Conservation (phyloP, 1,140 invertebrate genomes). For the Vollenhovia emeryi region DNA sequence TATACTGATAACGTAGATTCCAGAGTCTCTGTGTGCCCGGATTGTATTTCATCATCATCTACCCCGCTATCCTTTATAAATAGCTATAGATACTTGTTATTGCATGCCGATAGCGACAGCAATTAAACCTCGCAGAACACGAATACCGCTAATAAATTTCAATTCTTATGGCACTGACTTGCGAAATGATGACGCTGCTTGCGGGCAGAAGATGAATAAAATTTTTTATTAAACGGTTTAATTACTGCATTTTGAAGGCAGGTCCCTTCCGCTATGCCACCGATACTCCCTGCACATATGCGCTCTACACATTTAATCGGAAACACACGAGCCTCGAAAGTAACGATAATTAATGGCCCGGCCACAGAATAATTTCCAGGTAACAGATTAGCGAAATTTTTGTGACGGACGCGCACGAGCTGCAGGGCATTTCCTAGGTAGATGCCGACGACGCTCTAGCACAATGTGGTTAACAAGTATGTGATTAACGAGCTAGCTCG, state of each 20-base stretch:
- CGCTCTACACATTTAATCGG: background rate
- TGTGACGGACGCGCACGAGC: slow-evolving; percentile 40
- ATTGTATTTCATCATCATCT: slow-evolving; percentile 36
- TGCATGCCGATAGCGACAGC: background rate
- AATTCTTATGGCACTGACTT: background rate
- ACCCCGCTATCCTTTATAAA: slow-evolving; percentile 1
- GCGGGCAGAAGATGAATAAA: background rate
- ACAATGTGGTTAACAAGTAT: slow-evolving; percentile 67
- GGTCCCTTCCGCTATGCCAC: background rate
- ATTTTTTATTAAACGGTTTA: slow-evolving; percentile 11
- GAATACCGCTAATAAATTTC: slow-evolving; percentile 11
- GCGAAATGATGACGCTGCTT: background rate
- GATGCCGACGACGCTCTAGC: slow-evolving; percentile 38
- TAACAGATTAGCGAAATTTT: slow-evolving; percentile 56
- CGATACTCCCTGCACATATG: background rate
- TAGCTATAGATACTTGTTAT: slow-evolving; percentile 10
- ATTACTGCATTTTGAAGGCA: background rate
- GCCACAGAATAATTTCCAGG: slow-evolving; percentile 28
- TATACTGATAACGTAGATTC: slow-evolving; percentile 36
- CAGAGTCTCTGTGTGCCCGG: background rate
- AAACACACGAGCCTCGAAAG: background rate
- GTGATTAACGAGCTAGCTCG: slow-evolving; percentile 66
- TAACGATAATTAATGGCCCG: slow-evolving; percentile 43
- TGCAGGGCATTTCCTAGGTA: slow-evolving; percentile 38
- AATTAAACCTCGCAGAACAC: background rate